Base-by-base conservation (phyloP, 2,888 invertebrate genomes). In the Acanthopleura granulata region DNA sequence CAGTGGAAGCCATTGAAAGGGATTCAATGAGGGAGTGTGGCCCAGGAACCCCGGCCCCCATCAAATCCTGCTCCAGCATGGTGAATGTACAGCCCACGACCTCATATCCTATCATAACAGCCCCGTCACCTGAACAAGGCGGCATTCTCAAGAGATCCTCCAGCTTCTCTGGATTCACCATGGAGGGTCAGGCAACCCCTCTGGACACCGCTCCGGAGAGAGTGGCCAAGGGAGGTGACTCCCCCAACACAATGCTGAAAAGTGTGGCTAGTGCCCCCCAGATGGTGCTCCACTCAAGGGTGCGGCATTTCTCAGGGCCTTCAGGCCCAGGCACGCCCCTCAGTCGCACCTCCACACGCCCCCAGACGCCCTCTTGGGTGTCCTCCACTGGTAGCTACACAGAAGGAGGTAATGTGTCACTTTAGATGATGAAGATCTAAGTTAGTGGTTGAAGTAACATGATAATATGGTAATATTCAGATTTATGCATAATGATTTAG, bases 291-390 rank as follows among this genome's bases (percentile, higher is more conserved):
- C 66, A 66, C 16, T 16, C 22, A 6, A 62, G 87, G 73, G 78
- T 81, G 14, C 81, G 87, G 12, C 86, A 87, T 78, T 86, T 79
- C 73, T 87, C 87, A 9, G 87, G 86, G 15, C 86, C 87, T 4
- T 84, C 87, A 12, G 84, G 84, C 6, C 83, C 81, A 66, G 83
- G 82, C 15, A 85, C 83, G 15, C 84, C 84, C 1, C 81, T 79
- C 74, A 84, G 84, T 74, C 80, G 83, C 49, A 75, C 82, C 0
- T 84, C 84, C 0, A 85, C 84, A 0, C 73, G 83, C 69, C 86
- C 86, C 12, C 83, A 84, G 62, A 87, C 87, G 18, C 87, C 87
- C 16, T 87, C 86, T 4, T 81, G 82, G 78, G 80, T 83, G 29
- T 86, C 87, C 15, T 87, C 87, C 0, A 80, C 84, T 51, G 85